Percentiles rank a stretch among this genome's conserved stretches.
Conservation (phyloP, 1,140 invertebrate species). For the Diachasmimorpha longicaudata region DNA sequence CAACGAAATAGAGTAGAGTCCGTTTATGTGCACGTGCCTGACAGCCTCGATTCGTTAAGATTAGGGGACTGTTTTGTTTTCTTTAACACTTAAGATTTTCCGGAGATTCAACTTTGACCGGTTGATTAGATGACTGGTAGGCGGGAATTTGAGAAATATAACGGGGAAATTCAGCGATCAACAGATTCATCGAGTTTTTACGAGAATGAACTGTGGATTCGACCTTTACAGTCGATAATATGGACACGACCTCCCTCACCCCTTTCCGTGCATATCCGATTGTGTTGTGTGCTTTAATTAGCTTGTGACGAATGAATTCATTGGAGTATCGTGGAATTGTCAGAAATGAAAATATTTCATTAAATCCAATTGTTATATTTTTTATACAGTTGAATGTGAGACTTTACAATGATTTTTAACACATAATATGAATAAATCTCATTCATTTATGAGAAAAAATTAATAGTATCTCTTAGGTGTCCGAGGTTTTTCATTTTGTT, state of each 20-base stretch:
- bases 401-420: too few species aligned
- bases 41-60: neutral
- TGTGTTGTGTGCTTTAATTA: conserved; percentile 13
- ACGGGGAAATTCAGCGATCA: neutral
- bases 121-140: neutral
- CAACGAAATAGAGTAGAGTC: neutral
- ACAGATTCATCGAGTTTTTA: neutral
- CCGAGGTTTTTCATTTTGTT: neutral
- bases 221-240: conserved; percentile 25
- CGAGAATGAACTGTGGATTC: conserved; percentile 17
- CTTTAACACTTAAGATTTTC: neutral
- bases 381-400: too few species aligned
- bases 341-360: too few species aligned
- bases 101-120: conserved; percentile 15
- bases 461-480: neutral
- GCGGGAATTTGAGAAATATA: neutral
- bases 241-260: neutral
- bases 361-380: too few species aligned
- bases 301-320: neutral
- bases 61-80: neutral
- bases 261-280: conserved; percentile 21
- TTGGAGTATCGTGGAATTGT: neutral
- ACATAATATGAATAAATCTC: too few species aligned
- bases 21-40: neutral
- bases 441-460: too few species aligned